These are phyloP conservation scores for Elachura formosa DNA, from an alignment of 2,113 vertebrate genomes.

Conservation along the genomic window DNA sequence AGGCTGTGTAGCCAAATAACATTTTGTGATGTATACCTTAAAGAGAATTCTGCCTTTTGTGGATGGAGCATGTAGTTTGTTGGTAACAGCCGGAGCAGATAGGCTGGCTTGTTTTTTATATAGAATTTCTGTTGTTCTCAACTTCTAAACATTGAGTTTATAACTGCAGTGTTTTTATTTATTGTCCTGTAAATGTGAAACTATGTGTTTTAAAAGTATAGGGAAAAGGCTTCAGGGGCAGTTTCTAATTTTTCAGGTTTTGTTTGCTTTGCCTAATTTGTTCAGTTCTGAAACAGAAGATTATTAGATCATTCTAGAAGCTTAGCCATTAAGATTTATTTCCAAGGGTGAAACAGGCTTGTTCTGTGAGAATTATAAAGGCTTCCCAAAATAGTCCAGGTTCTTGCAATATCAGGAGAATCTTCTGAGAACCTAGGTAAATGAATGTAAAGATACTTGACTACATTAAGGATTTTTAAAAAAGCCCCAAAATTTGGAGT, in stretches of 20 bases:
- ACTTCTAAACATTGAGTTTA: neutral
- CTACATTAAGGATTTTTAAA: rapidly evolving
- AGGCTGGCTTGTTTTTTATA: neutral
- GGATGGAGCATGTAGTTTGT: neutral
- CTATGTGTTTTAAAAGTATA: neutral
- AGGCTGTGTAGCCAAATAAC: rapidly evolving
- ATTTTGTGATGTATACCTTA: neutral
- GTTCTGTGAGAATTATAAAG: neutral
- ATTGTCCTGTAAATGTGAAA: neutral
- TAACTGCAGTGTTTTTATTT: neutral
- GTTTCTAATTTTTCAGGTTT: neutral
- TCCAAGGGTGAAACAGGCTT: neutral
- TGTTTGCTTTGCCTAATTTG: neutral
- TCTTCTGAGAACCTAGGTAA: neutral
- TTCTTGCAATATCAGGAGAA: neutral
- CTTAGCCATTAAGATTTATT: neutral
- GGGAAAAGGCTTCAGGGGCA: neutral
- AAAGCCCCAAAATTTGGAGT: neutral
- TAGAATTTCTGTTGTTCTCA: neutral
- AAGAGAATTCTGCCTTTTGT: neutral
- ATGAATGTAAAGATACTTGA: neutral
- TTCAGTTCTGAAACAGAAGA: neutral
- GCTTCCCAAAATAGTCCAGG: neutral
- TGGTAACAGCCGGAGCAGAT: neutral
- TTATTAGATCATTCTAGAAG: neutral